Conservation (phyloP, 2,797 vertebrate genomes). For the Sitta carolinensis region DNA sequence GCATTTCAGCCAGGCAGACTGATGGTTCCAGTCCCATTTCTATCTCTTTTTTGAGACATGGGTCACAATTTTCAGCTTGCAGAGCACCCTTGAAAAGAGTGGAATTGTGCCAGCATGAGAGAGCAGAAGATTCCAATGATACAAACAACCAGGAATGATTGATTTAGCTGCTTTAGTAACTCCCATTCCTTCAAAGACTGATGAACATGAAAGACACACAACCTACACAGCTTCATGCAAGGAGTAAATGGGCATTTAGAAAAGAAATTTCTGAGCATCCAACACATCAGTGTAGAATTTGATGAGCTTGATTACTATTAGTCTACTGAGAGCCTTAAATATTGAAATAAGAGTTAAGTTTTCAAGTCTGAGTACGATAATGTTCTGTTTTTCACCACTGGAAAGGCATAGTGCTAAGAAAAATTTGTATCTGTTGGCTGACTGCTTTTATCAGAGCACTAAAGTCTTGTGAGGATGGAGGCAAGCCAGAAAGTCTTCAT, state of each 20-base stretch:
- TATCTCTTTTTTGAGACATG: not conserved
- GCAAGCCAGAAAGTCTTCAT: not conserved
- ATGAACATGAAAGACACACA: not conserved
- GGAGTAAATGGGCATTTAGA: not conserved
- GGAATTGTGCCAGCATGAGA: not conserved
- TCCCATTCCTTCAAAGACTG: not conserved
- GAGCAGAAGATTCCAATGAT: not conserved
- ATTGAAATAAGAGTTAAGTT: not conserved
- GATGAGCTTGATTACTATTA: not conserved
- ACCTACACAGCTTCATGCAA: not conserved
- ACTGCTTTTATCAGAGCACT: not conserved
- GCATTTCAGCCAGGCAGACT: not conserved
- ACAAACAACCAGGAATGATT: not conserved
- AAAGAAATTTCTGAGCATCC: not conserved
- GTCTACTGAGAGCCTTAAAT: not conserved
- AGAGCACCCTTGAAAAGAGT: not conserved
- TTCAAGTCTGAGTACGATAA: not conserved
- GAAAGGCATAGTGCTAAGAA: not conserved
- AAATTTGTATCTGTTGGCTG: not conserved
- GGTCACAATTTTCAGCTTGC: not conserved
- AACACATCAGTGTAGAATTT: not conserved
- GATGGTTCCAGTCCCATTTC: not conserved
- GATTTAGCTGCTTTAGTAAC: not conserved
- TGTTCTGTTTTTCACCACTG: not conserved
- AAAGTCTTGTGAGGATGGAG: not conserved